A percentile compares a stretch with the other conserved stretches of the same genome.
Evolutionary conservation across 2,797 vertebrate genomes (phyloP).

Genomic region (Tokudaia muenninki): DNA sequence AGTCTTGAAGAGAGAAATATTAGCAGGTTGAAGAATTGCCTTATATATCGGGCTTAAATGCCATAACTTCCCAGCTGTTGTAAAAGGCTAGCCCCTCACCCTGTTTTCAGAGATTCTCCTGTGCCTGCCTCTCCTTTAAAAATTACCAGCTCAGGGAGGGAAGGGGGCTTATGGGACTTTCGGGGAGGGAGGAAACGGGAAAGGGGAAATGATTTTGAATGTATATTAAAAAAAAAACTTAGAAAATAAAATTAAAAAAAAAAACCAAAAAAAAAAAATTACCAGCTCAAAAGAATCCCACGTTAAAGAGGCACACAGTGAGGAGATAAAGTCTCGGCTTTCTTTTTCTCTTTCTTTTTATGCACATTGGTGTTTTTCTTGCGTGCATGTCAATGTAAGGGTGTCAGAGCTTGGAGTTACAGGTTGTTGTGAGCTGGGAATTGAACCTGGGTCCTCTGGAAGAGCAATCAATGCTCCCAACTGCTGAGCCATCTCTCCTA

Average conservation of each 20-base stretch:
- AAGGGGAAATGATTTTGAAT: too few relatives aligned
- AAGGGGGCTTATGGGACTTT: too few relatives aligned
- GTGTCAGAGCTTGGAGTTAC: not conserved
- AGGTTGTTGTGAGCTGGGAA: not conserved
- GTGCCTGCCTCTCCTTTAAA: not conserved
- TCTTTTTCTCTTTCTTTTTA: not conserved
- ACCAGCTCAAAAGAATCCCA: not conserved
- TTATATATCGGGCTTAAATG: not conserved
- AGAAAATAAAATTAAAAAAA: too few relatives aligned
- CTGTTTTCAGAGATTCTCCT: not conserved
- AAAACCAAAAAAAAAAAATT: too few relatives aligned
- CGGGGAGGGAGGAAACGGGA: too few relatives aligned
- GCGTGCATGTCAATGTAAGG: not conserved
- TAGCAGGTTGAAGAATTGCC: not conserved
- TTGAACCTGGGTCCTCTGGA: not conserved
- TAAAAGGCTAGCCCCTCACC: not conserved
- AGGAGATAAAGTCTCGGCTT: not conserved
- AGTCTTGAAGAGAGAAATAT: not conserved
- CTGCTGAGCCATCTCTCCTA: not conserved
- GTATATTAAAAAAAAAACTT: too few relatives aligned
- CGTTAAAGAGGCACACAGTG: not conserved
- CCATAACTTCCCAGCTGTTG: not conserved
- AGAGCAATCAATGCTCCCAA: not conserved
- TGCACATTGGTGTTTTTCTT: not conserved
- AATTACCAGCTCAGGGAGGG: not conserved